Base-by-base conservation (phyloP, 1,140 invertebrate species). In the Tenebrio molitor region DNA sequence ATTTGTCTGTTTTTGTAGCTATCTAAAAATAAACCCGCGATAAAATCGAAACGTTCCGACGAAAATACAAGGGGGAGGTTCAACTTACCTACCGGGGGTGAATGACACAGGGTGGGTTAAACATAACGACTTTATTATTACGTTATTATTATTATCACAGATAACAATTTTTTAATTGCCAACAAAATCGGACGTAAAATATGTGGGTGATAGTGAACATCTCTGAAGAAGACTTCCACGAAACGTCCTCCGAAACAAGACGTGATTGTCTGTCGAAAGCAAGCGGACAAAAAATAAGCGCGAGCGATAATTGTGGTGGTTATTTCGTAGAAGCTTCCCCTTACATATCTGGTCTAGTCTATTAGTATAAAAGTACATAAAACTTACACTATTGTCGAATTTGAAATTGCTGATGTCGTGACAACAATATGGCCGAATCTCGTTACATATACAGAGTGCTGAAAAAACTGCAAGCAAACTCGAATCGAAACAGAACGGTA, bases 41-140 rank as follows among this genome's bases (percentile, higher is more conserved):
- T 46, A 46, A 46, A 46, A 46, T 46, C 42, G 42, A 15, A 46
- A 16, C 42, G 42, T n/a, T n/a, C n/a, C 14, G 8, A 50, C 29
- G 29, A 33, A 33, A 33, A 33, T 33, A 33, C 4, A 10, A 10
- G 29, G 29, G 4, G 29, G 29, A 33, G n/a, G n/a, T n/a, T n/a
- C n/a, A n/a, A n/a, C n/a, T n/a, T 33, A 33, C 29, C 36, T 2
- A n/a, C 36, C n/a, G 12, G 10, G 25, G 50, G 7, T 29, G 12
- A 58, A 29, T 58, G 15, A 58, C 6, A 29, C 21, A 58, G 23
- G 23, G n/a, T 29, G 23, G 23, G 17, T 12, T 66, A 25, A 66
- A 66, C 64, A 66, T 66, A 66, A 66, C 64, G 64, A 44, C 21
- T 39, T 64, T 64, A 29, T 66, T 66, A 66, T n/a, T n/a, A n/a